These are phyloP conservation scores for Pecten maximus DNA, from an alignment of 2,888 invertebrate genomes.

Conservation along the genomic window DNA sequence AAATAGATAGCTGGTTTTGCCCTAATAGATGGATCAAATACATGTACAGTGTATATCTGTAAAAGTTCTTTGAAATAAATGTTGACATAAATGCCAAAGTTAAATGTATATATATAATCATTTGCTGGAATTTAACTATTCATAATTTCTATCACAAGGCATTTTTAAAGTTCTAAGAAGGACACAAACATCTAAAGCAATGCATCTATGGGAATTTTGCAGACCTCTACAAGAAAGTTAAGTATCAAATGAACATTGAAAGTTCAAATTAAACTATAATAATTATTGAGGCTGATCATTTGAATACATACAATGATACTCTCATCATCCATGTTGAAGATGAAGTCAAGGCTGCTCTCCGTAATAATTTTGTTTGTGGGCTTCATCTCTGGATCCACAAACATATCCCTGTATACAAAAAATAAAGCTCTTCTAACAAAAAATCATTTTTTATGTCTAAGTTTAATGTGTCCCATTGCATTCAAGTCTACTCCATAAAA, in stretches of 20 bases:
- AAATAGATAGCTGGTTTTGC: no score
- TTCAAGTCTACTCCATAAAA: no score
- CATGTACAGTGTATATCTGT: no score
- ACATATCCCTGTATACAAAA: slow-evolving; percentile 78
- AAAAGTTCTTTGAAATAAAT: no score
- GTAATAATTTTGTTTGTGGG: slow-evolving; percentile 76
- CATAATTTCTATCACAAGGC: neutral
- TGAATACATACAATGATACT: slow-evolving; percentile 71
- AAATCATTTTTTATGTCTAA: no score
- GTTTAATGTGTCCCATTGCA: no score
- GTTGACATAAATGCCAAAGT: no score
- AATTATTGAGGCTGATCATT: neutral
- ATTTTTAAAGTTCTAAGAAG: no score
- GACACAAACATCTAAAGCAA: neutral
- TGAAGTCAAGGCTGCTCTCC: slow-evolving; percentile 79
- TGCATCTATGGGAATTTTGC: neutral
- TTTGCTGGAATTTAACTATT: no score
- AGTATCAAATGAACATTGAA: neutral
- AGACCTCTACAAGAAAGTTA: neutral
- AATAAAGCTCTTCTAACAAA: no score
- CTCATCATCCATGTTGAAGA: slow-evolving; percentile 81
- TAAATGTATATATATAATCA: no score
- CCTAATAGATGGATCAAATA: no score
- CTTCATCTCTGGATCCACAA: slow-evolving; percentile 78
- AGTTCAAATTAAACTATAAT: neutral